Evolutionary conservation across 2,113 vertebrate genomes (phyloP).

Genomic region (Melierax canorus): DNA sequence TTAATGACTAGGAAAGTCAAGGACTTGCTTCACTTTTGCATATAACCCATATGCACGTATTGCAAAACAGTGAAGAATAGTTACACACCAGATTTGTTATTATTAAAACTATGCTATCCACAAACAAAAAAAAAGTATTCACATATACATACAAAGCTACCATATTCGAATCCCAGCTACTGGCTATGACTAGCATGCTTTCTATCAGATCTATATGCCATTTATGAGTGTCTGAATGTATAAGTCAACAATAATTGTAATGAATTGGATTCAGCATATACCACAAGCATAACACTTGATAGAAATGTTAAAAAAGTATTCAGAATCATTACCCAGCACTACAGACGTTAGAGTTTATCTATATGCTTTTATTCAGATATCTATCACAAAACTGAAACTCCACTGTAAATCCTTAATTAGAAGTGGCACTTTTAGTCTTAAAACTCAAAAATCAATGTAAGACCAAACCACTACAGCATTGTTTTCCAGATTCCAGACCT

Average conservation of each 20-base stretch:
- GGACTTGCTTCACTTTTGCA: background rate
- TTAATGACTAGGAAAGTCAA: background rate
- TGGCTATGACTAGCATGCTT: background rate
- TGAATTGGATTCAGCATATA: background rate
- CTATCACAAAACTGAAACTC: background rate
- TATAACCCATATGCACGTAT: background rate
- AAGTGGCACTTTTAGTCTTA: background rate
- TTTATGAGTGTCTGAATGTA: background rate
- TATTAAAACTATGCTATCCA: background rate
- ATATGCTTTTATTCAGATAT: background rate
- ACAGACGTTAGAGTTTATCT: background rate
- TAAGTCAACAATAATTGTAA: background rate
- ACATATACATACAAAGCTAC: background rate
- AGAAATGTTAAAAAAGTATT: background rate
- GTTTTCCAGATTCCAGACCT: background rate
- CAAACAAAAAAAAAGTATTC: background rate
- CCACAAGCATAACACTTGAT: fast-evolving
- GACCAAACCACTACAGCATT: background rate
- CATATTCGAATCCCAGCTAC: background rate
- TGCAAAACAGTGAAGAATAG: background rate
- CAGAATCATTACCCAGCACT: background rate
- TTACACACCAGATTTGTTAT: background rate
- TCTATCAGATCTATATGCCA: background rate
- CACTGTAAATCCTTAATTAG: background rate
- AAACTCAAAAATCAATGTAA: background rate